These are phyloP conservation scores for Pelecanus crispus DNA, from an alignment of 2,113 vertebrate species.

Conservation along the genomic window DNA sequence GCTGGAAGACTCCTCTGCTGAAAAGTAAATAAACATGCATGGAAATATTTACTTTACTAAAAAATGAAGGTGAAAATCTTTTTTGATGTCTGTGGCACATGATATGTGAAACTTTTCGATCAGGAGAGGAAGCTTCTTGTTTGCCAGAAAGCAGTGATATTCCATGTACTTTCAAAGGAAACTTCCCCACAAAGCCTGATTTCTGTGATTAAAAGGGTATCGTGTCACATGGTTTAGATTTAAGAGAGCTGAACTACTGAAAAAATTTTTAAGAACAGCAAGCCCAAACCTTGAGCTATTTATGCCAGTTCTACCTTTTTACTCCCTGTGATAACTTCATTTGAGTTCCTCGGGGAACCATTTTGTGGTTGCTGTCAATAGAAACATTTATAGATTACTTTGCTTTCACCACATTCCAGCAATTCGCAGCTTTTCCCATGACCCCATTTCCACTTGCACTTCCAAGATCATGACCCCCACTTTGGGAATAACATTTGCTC, in stretches of 20 bases:
- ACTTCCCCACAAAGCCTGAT: neutral
- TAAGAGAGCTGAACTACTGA: neutral
- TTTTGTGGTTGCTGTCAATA: constrained; percentile 12
- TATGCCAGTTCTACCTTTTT: neutral
- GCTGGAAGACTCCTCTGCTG: neutral
- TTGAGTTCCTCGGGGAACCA: neutral
- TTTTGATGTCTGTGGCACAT: neutral
- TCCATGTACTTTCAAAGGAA: neutral
- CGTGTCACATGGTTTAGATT: neutral
- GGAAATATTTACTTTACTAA: neutral
- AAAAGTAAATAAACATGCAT: neutral
- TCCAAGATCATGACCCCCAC: constrained; percentile 36
- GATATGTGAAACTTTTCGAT: neutral
- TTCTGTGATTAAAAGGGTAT: neutral
- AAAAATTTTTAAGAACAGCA: neutral
- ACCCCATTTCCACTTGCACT: constrained; percentile 35
- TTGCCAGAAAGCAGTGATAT: neutral
- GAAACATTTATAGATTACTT: neutral
- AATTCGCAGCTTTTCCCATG: constrained; percentile 40
- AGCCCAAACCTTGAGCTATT: neutral
- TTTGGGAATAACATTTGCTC: constrained; percentile 21
- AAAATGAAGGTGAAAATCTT: neutral
- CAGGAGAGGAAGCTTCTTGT: neutral
- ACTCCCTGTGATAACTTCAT: neutral
- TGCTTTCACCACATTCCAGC: constrained; percentile 6